phyloP scores from a whole-genome alignment of 2,113 vertebrate genomes.

The Carassius auratus region DNA sequence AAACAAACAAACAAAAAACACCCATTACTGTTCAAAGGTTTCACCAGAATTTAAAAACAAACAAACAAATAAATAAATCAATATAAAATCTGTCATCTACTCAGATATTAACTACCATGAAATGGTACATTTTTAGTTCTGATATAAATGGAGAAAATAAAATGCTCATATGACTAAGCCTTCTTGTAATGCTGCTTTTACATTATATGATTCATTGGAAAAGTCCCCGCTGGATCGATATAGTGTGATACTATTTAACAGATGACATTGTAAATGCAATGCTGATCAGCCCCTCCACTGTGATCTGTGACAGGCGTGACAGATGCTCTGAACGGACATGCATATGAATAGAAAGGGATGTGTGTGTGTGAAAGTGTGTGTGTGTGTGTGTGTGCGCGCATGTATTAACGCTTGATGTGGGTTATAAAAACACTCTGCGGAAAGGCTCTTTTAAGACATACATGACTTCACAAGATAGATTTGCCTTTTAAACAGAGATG shows the following conservation, averaged over 20 bases:
- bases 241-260: slow-evolving; percentile 55
- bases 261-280: slow-evolving; percentile 57
- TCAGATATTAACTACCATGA: neutral
- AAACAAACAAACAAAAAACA: neutral
- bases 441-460: slow-evolving; percentile 51
- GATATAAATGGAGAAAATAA: neutral
- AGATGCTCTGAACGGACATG: slow-evolving; percentile 46
- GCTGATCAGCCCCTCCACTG: slow-evolving; percentile 53
- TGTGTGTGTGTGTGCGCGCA: neutral
- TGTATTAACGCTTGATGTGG: slow-evolving; percentile 17
- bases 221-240: slow-evolving; percentile 52
- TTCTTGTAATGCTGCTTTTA: slow-evolving; percentile 42
- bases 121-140: neutral
- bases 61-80: neutral
- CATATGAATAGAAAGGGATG: slow-evolving; percentile 48
- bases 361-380: neutral
- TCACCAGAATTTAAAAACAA: neutral
- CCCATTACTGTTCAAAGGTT: neutral
- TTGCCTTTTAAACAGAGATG: slow-evolving; percentile 75
- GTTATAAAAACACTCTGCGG: slow-evolving; percentile 55
- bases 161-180: slow-evolving; percentile 21
- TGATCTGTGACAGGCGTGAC: slow-evolving; percentile 51
- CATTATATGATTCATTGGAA: slow-evolving; percentile 46
- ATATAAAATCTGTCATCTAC: neutral
- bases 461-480: slow-evolving; percentile 82